Base-by-base conservation (phyloP, 1,140 invertebrate species). In the Rhopalosiphum padi region DNA sequence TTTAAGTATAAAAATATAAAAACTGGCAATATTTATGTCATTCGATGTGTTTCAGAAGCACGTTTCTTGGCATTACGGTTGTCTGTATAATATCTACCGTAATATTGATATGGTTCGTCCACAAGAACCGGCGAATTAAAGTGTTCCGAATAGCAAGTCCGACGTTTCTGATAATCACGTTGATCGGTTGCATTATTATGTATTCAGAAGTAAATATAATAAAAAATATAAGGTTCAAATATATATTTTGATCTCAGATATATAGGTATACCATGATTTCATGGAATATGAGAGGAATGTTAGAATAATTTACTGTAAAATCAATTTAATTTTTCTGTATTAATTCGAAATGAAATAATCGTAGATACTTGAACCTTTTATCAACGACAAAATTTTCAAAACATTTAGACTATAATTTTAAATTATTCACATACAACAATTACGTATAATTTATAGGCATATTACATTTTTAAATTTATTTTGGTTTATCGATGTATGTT, bases 61-160 rank as follows among this genome's bases (percentile, higher is more conserved):
- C 60, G 11, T 93, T 93, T 93, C 91, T 93, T 4, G 82, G 77
- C 21, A 86, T 93, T n/a, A 93, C 82, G 25, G 15, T 93, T 15
- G n/a, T 93, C 15, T 93, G 91, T 55, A 93, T 93, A 8, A 43
- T 86, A 41, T 86, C n/a, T 15, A 93, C 91, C 0, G 35, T 85
- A n/a, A 86, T 86, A 93, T 51, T 99, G 35, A 97, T 97, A 30
- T 96, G 96, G 48, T 97, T 98, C 95, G 97, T 98, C 82, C 98
- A 97, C 94, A 97, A 97, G 94, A 97, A 98, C 94, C 96, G 97
- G 25, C 96, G 97, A 91, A 96, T 98, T 83, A 98, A 98, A 95
- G 98, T 98, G 53, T 98, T 99, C 95, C 97, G 98, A 94, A 97
- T 98, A 2, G 98, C 98, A 43, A 98, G 97, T 94, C 98, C 98